Conservation (phyloP, 2,113 vertebrate species). For the Etheostoma cragini region DNA sequence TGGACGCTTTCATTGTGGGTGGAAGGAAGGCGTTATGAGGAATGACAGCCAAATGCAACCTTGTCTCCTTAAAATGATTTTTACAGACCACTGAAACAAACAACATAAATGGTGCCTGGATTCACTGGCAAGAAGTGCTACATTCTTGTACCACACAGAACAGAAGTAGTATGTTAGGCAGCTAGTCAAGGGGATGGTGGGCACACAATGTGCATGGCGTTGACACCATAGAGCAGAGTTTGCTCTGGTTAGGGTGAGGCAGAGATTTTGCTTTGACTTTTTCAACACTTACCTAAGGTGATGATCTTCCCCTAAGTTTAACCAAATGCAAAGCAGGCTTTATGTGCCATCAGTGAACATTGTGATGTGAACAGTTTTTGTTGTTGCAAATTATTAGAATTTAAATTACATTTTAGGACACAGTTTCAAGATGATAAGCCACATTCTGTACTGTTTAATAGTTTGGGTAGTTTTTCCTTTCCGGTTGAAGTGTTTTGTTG, state of each 20-base stretch:
- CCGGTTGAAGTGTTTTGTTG: background rate
- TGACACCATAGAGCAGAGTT: background rate
- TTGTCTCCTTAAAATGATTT: background rate
- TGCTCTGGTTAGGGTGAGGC: background rate
- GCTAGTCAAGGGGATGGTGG: background rate
- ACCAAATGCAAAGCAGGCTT: background rate
- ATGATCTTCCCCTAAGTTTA: background rate
- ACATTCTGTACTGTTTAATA: background rate
- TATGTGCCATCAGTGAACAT: background rate
- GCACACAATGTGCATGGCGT: background rate
- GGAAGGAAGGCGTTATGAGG: background rate
- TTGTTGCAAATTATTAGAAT: background rate
- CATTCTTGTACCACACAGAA: background rate
- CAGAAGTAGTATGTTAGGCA: background rate
- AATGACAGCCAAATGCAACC: background rate
- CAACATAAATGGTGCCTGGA: background rate
- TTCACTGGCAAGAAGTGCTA: background rate
- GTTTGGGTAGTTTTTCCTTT: background rate
- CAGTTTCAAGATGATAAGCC: background rate
- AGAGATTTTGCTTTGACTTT: background rate
- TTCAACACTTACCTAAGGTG: background rate
- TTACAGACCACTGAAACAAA: background rate
- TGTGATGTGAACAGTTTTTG: background rate
- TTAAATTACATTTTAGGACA: background rate
- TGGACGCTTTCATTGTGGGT: background rate